phyloP scores from a whole-genome alignment of 2,113 vertebrate genomes.

The Hemiprocne comata region DNA sequence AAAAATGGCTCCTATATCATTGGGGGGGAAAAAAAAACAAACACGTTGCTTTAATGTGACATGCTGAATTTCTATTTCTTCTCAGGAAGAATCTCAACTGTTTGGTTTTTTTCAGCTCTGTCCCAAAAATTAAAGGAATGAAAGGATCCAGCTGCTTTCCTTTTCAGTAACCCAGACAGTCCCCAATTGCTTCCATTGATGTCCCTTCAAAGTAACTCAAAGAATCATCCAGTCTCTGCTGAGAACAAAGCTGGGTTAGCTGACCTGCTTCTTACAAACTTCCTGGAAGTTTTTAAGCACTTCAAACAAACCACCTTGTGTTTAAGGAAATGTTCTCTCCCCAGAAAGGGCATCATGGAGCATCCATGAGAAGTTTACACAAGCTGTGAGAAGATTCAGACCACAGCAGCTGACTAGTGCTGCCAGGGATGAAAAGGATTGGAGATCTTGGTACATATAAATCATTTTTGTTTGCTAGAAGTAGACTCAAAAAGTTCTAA shows the following conservation, averaged over 20 bases:
- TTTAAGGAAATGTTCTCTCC: background rate
- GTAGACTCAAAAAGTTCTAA: background rate
- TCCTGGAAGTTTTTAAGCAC: background rate
- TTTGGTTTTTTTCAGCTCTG: background rate
- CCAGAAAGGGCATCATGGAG: background rate
- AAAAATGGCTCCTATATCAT: slow-evolving; percentile 88
- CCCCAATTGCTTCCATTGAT: background rate
- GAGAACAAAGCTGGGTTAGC: background rate
- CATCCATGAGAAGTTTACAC: fast-evolving
- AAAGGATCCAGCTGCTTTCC: background rate
- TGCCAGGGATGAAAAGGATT: background rate
- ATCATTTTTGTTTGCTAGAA: background rate
- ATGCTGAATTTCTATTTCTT: background rate
- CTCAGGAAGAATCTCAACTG: background rate
- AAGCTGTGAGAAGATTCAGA: background rate
- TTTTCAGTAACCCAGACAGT: background rate
- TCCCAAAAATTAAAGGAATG: background rate
- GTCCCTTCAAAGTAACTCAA: background rate
- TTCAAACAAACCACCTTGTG: background rate
- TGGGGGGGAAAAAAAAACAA: background rate
- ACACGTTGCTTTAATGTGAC: background rate
- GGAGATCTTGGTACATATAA: background rate
- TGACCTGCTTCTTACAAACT: background rate
- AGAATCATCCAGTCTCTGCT: background rate
- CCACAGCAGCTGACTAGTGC: background rate